Evolutionary conservation across 2,797 vertebrate species (phyloP), one percentile per base, ranked within the genome.

Genomic region (Tiaroga cobitis): DNA sequence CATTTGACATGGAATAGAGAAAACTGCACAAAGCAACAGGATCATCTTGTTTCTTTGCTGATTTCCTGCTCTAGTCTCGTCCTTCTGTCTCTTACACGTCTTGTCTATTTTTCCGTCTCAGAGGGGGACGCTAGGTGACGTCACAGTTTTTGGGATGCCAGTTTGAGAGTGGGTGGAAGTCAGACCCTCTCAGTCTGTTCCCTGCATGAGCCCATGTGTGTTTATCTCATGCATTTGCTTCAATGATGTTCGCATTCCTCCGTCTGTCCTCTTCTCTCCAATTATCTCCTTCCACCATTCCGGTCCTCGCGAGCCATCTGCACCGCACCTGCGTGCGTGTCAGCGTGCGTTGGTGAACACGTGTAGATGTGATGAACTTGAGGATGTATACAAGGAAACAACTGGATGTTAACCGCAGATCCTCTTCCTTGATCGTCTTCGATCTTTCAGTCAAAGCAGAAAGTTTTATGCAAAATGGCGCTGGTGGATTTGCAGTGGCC

Each of bases 121-220:
- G 69, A 68, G 80, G 68, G 81, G 83, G 85, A 82, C 65, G 41
- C n/a, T 26, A 29, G 34, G 63, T 86, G 89, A 89, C 78, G 67
- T 87, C 85, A 86, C 63, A 63, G 59, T 26, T 87, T 54, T 83
- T 87, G 85, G 86, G 83, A 87, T 90, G 70, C 77, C 78, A 29
- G 75, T 78, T 59, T 92, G 87, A 92, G 84, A 86, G 91, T 90
- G 88, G 90, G 90, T 75, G 90, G 90, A 88, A 91, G 91, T 78
- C 74, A 56, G 81, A 85, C 41, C 87, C 87, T 84, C 80, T 41
- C 34, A 83, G 87, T 82, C 54, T 69, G 41, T 74, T 78, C 32
- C 59, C 34, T 37, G 65, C 70, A 54, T 41, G 46, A 26, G 65
- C 41, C 34, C 46, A 26, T 43, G 37, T 73, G 70, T 72, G 39